Evolutionary conservation across 2,113 vertebrate genomes (phyloP), one percentile per base, ranked within the genome.

Genomic region (Phalacrocorax pelagicus): DNA sequence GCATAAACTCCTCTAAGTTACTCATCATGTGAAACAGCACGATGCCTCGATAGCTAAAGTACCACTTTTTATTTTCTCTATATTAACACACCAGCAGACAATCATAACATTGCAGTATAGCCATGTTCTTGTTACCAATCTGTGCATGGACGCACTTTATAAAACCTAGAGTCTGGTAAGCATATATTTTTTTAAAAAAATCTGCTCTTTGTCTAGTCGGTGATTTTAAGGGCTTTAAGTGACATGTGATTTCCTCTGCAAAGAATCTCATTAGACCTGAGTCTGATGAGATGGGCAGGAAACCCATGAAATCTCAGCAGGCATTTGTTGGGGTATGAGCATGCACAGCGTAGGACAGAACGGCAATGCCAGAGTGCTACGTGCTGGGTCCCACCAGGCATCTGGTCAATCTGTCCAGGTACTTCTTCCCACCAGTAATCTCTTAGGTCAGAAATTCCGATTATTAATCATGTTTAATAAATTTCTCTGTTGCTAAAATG

Each of bases 41-140:
- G 2, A 54, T 40, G 66, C 52, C 67, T 88, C 66, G 26, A 17
- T 19, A 67, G 12, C n/a, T 55, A 2, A 72, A 67, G 10, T 23
- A 10, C 4, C 15, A 17, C 4, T 16, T 78, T 52, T 23, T 27
- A 38, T 51, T 65, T 23, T 20, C 12, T 32, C 38, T 21, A 0
- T 20, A 54, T 29, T n/a, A 51, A 67, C 22, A 63, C 26, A 38
- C 10, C 4, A 38, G n/a, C 59, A 62, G 40, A 70, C 30, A 74
- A 8, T 23, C n/a, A 1, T 3, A 29, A n/a, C 24, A 18, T 1
- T 70, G 20, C 57, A 59, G 51, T 23, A 24, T 2, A 87, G 22
- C 18, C 36, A 14, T 1, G 4, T 18, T 61, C 49, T 51, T 12
- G 0, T 51, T 21, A 19, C 6, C 32, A 22, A 0, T 3, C 40